Base-by-base conservation (phyloP, 2,888 invertebrate genomes). In the Eilema sororculum region DNA sequence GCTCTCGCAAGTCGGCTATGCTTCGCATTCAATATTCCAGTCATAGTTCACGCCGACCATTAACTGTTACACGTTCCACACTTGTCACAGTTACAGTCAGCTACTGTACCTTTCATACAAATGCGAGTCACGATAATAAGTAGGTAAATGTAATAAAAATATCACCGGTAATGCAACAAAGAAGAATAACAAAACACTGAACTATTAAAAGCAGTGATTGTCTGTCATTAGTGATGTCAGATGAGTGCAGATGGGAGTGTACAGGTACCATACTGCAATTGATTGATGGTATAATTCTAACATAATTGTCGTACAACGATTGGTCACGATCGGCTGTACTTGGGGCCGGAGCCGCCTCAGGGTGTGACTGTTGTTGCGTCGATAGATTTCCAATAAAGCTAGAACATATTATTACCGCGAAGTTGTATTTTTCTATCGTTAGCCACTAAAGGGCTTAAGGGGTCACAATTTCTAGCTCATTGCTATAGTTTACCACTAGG, bases 211-310 rank as follows among this genome's bases (percentile, higher is more conserved):
- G 66, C 78, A 76, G 78, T 87, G 87, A 90, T 89, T 88, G 86
- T 74, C 80, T 78, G 82, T 87, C 84, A 89, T 90, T 90, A 90
- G 78, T 81, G 84, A 82, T 83, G 80, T 83, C 82, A 81, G 86
- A 88, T 87, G 85, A 84, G 81, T 87, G 84, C 86, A 88, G 87
- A 86, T 89, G 87, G 87, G 87, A 84, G 86, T 86, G 88, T 87
- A 85, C 84, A 84, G 85, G 85, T 87, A 88, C 86, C 81, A 87
- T 86, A 89, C 83, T 86, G 88, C 89, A 84, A 89, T 90, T 91
- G 92, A 93, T 93, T 91, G 92, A 93, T 93, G 88, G 91, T 89
- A 90, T 93, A 92, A 93, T 92, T 91, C 86, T 80, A 87, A 80
- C 81, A 83, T 92, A 93, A 92, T 92, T 90, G 91, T 91, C 90